Base-by-base conservation (phyloP, 2,113 vertebrate species). In the Romanogobio albipinnatus region DNA sequence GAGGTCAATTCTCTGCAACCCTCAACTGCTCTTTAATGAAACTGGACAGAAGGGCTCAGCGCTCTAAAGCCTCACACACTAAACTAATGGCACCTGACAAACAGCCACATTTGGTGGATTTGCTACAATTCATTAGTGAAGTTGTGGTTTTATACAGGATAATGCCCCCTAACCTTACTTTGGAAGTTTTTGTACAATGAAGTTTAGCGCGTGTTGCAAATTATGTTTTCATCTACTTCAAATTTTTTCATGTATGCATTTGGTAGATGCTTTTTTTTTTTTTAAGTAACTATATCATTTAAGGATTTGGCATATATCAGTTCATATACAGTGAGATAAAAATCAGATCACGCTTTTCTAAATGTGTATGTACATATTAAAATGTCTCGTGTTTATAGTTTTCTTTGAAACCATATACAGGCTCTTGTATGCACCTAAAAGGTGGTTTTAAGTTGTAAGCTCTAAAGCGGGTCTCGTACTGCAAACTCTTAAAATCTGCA, bases 41-140 rank as follows among this genome's bases (percentile, higher is more conserved):
- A 73, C 76, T 87, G 83, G 86, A 90, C 62, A 90, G 90, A 89
- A 81, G 83, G 88, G 87, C 89, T 82, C 85, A 82, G 76, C 85
- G 86, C 85, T 68, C 71, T 91, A 93, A 84, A 93, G 91, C 92
- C 91, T 90, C 91, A 90, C 91, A 88, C 88, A 90, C 85, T 83
- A 77, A 77, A 53, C 33, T 77, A 77, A 77, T 77, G 19, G 76
- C 76, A 59, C 33, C 53, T 77, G 51, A 77, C 36, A 39, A 58
- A 77, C 5, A 2, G 5, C 49, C 74, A 76, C 51, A 10, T 58
- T 77, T 58, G 17, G 8, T 53, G 49, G 29, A 58, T 77, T 76
- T 76, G 75, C 75, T 36, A 7, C 75, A 58, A 17, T 33, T 76
- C 74, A 53, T 76, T 53, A 53, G 49, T 76, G 1, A 36, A 56